These are phyloP conservation scores for Ophion ellenae DNA, from an alignment of 2,888 invertebrate species.

Conservation along the genomic window DNA sequence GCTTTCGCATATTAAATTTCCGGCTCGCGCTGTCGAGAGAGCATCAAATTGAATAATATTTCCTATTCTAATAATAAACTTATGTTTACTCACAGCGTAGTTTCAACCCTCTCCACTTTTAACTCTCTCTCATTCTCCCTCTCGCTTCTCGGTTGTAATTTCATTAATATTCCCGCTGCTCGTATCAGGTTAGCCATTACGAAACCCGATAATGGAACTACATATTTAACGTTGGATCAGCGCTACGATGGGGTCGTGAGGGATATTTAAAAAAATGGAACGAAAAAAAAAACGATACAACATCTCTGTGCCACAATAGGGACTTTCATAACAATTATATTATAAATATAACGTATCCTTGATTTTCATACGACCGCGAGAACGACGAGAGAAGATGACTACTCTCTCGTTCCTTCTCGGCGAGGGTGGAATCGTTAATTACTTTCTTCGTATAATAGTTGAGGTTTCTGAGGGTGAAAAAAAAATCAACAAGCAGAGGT, in stretches of 20 bases:
- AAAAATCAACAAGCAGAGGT: slow-evolving; percentile 28
- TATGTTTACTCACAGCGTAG: neutral
- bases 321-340: neutral
- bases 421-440: slow-evolving; percentile 32
- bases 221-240: slow-evolving; percentile 30
- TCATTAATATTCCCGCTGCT: slow-evolving; percentile 35
- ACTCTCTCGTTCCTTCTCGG: slow-evolving; percentile 4
- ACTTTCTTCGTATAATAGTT: slow-evolving; percentile 37
- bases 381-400: neutral
- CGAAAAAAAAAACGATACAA: neutral
- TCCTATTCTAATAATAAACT: slow-evolving; percentile 42
- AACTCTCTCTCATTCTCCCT: neutral
- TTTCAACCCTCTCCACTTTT: neutral
- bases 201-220: slow-evolving; percentile 42
- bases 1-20: neutral
- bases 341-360: neutral
- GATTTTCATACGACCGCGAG: slow-evolving; percentile 3
- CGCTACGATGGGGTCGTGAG: neutral
- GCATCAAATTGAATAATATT: slow-evolving; percentile 13
- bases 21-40: neutral
- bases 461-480: slow-evolving; percentile 3
- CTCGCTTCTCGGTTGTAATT: slow-evolving; percentile 19
- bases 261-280: neutral
- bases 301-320: neutral
- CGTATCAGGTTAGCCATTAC: slow-evolving; percentile 29